Evolutionary conservation across 2,797 vertebrate species (phyloP), one percentile per base, ranked within the genome.

Genomic region (Pampus argenteus): DNA sequence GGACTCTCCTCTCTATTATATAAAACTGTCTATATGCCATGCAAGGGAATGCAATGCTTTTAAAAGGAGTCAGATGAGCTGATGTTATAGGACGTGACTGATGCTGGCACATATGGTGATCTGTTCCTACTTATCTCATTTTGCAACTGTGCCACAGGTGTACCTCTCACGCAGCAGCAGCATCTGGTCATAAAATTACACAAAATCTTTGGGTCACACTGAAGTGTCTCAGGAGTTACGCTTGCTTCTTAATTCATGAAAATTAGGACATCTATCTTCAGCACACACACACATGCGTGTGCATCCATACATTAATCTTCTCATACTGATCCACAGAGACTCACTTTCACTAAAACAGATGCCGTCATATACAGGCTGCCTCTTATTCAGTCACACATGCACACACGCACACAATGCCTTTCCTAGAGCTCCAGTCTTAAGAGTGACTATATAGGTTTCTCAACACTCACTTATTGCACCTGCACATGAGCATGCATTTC

Each of bases 181-280:
- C 71, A 74, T 59, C 68, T 81, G 48, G 25, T 75, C 60, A 54
- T 59, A 52, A 71, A 78, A 79, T 81, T 52, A 61, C 48, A 45
- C 54, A 48, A 70, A 59, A 75, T 73, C 25, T 42, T 55, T 47
- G 26, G 51, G 55, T 81, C 64, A 68, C 51, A 28, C 63, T 66
- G 26, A 50, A 69, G 45, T 58, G 62, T 49, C 55, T 66, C 15
- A 28, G 6, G 66, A 65, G 66, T 49, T 25, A 42, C 66, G 52
- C 20, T n/a, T 60, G 18, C 18, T n/a, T 15, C 45, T 61, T 36
- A 29, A 50, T 66, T 36, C 48, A 70, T 26, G 23, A 47, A 75
- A 59, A 62, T 11, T 31, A 47, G n/a, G 50, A 15, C 2, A 8
- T 52, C 18, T 42, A n/a, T 34, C 38, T 4, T 14, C 28, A 11